Evolutionary conservation across 1,140 invertebrate species (phyloP).

Genomic region (Streblospio benedicti): DNA sequence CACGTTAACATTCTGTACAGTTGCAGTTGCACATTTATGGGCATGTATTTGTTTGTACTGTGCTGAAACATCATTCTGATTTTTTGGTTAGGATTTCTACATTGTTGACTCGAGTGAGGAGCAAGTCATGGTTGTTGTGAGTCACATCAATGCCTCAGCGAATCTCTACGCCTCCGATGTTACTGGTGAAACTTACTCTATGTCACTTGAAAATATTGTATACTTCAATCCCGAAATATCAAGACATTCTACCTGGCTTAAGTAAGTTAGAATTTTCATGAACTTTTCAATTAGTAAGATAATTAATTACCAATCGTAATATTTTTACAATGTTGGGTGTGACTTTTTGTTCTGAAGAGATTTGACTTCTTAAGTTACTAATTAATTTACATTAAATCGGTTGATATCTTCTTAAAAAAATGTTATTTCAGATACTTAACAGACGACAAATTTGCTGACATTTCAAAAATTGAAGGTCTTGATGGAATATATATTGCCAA

Average conservation of each 20-base stretch:
- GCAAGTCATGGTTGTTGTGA: conserved; percentile 70
- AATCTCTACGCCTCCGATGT: conserved; percentile 63
- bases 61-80: background rate
- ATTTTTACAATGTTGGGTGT: too few relatives aligned
- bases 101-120: conserved; percentile 73
- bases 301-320: too few relatives aligned
- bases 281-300: too few relatives aligned
- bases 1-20: too few relatives aligned
- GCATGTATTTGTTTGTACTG: too few relatives aligned
- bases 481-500: conserved; percentile 83
- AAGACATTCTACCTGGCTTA: conserved; percentile 71
- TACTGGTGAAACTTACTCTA: conserved; percentile 54
- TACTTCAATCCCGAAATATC: conserved; percentile 73
- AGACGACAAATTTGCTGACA: conserved; percentile 75
- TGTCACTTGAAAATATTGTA: conserved; percentile 72
- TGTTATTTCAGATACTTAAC: conserved; percentile 63
- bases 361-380: too few relatives aligned
- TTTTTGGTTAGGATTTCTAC: conserved; percentile 58
- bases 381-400: too few relatives aligned
- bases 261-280: conserved; percentile 52
- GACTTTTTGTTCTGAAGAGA: too few relatives aligned
- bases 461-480: conserved; percentile 78
- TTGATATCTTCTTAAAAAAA: too few relatives aligned
- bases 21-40: too few relatives aligned
- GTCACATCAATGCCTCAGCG: conserved; percentile 62